Evolutionary conservation across 2,888 invertebrate species (phyloP), one percentile per base, ranked within the genome.

Genomic region (Cryptus viduatorius): DNA sequence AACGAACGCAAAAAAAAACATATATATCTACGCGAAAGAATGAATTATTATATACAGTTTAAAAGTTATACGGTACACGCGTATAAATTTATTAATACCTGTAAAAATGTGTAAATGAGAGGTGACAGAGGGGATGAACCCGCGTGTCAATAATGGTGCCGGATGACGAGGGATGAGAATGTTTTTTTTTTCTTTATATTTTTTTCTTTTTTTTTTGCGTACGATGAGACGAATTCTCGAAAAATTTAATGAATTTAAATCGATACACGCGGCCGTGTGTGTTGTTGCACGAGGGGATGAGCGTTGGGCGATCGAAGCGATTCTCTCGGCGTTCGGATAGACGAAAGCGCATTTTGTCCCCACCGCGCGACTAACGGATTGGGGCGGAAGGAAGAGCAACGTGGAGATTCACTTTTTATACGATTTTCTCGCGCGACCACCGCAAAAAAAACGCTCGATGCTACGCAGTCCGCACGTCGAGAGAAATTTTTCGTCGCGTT

Each of bases 371-470:
- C 78, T 69, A 44, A 75, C 81, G 72, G 67, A 37, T 37, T 8
- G 37, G 37, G 37, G 8, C 37, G 37, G 8, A 8, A 37, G 37
- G 72, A 53, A 65, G 79, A 77, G 73, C 56, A 29, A 76, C 75
- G 76, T 86, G 86, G 86, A 88, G 88, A 88, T 85, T 86, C 86
- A 87, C 89, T 89, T 90, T 90, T 90, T 89, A 89, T 90, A 90
- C 90, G 76, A 90, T 88, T 87, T 82, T 84, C 84, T 85, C 82
- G 82, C 75, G 67, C 78, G 81, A 76, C 59, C 61, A 37, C 77
- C 29, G 71, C 69, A 48, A 67, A 75, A 71, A 67, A 65, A 4
- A 19, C 73, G 29, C 50, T 68, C 61, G 80, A 72, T 24, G 68
- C 68, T 68, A 50, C 48, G 48, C 14, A 50, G 10, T 37, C 42